phyloP scores from a whole-genome alignment of 2,888 invertebrate species.

The Taphrorychus bicolor region DNA sequence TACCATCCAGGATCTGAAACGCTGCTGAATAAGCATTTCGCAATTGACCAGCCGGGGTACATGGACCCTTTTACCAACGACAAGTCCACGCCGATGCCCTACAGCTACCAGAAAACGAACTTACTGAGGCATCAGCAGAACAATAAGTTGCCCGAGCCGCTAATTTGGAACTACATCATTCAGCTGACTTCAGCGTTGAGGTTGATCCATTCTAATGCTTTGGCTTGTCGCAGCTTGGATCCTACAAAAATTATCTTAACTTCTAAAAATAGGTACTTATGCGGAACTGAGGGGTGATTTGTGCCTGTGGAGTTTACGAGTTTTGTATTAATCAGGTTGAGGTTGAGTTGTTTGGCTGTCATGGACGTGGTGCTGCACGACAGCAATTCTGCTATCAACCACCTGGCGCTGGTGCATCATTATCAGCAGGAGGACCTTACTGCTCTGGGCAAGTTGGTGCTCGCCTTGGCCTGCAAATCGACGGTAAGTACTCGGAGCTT shows the following conservation, averaged over 20 bases:
- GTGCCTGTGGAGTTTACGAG: not conserved
- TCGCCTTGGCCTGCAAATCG: constrained; percentile 93
- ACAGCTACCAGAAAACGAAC: constrained; percentile 83
- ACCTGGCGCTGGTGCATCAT: constrained; percentile 71
- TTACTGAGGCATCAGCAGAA: constrained; percentile 78
- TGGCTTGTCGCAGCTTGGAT: constrained; percentile 85
- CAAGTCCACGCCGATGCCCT: constrained; percentile 79
- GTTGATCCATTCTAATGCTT: constrained; percentile 80
- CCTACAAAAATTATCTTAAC: constrained; percentile 85
- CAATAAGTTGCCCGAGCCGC: constrained; percentile 80
- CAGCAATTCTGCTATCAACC: constrained; percentile 67
- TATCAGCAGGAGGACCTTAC: constrained; percentile 91
- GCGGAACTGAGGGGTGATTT: not conserved
- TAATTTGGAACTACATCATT: constrained; percentile 95
- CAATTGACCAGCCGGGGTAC: constrained; percentile 69
- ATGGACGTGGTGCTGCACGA: constrained; percentile 83
- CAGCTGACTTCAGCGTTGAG: constrained; percentile 94
- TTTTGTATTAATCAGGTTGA: constrained; percentile 63
- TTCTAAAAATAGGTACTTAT: constrained; percentile 52
- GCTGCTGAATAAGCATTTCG: constrained; percentile 84
- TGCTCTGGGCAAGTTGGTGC: constrained; percentile 87
- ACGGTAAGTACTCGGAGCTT: constrained; percentile 57
- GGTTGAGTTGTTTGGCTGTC: constrained; percentile 82
- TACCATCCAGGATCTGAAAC: constrained; percentile 93
- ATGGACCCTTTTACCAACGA: constrained; percentile 84